Conservation (phyloP, 1,140 invertebrate genomes). For the Trachymyrmex septentrionalis region DNA sequence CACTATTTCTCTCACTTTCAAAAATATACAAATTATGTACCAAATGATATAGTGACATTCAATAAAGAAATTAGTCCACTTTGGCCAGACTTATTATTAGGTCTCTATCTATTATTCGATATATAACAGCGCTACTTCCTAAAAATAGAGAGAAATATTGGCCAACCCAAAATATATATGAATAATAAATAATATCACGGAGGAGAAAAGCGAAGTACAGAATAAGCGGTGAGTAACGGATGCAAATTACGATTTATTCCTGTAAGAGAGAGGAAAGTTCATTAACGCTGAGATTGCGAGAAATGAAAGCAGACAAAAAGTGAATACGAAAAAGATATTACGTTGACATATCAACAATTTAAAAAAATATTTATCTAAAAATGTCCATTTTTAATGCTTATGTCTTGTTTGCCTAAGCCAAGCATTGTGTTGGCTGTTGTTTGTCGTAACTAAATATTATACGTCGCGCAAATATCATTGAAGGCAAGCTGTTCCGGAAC, state of each 20-base stretch:
- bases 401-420: background rate
- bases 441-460: background rate
- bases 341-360: background rate
- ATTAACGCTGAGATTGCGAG: background rate
- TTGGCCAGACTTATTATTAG: too few relatives aligned
- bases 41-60: too few relatives aligned
- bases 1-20: too few relatives aligned
- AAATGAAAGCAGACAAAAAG: background rate
- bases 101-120: too few relatives aligned
- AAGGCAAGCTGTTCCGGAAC: background rate
- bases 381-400: conserved; percentile 1
- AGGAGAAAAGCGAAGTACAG: background rate
- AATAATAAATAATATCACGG: conserved; percentile 16
- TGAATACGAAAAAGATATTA: background rate
- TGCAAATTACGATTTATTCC: conserved; percentile 43
- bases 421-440: background rate
- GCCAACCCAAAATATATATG: too few relatives aligned
- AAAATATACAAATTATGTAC: too few relatives aligned
- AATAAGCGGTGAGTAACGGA: conserved; percentile 1
- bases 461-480: conserved; percentile 16
- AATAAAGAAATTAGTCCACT: too few relatives aligned
- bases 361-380: background rate
- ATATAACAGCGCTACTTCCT: too few relatives aligned
- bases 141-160: too few relatives aligned
- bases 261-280: background rate